These are phyloP conservation scores for Eristalis arbustorum DNA, from an alignment of 2,888 invertebrate genomes.

Conservation along the genomic window DNA sequence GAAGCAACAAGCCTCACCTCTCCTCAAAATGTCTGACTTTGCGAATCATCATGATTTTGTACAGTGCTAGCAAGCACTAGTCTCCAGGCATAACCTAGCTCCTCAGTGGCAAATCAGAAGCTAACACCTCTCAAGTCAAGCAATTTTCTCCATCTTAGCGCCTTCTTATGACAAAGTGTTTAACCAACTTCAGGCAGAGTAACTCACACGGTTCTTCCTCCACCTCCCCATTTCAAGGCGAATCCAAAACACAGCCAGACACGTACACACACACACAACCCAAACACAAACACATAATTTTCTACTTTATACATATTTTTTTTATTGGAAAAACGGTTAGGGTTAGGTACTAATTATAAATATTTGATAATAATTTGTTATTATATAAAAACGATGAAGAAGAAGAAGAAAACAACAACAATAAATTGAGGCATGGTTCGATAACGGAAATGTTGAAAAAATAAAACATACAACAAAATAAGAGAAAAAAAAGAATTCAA, in stretches of 20 bases:
- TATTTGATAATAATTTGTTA: slow-evolving; percentile 58
- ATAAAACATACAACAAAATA: slow-evolving; percentile 1
- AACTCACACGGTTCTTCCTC: background rate
- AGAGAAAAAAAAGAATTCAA: background rate
- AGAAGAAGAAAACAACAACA: slow-evolving; percentile 17
- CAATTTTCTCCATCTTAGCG: too few relatives aligned
- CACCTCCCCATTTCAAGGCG: background rate
- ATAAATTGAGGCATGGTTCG: slow-evolving; percentile 63
- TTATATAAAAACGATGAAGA: background rate
- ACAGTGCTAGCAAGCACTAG: too few relatives aligned
- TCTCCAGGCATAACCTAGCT: too few relatives aligned
- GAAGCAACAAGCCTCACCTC: too few relatives aligned
- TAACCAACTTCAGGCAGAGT: background rate
- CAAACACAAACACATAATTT: background rate
- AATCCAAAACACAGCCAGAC: background rate
- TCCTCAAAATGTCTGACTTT: too few relatives aligned
- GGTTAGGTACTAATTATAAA: slow-evolving; percentile 67
- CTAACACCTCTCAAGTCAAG: too few relatives aligned
- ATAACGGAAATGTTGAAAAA: slow-evolving; percentile 42
- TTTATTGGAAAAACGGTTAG: slow-evolving; percentile 61
- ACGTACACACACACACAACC: slow-evolving; percentile 22
- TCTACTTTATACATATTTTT: slow-evolving; percentile 39
- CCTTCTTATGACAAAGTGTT: too few relatives aligned
- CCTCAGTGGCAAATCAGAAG: too few relatives aligned
- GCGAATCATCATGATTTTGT: too few relatives aligned